A percentile compares a stretch with the other conserved stretches of the same genome.
Conservation (phyloP, 1,140 invertebrate species). For the Centruroides vittatus region DNA sequence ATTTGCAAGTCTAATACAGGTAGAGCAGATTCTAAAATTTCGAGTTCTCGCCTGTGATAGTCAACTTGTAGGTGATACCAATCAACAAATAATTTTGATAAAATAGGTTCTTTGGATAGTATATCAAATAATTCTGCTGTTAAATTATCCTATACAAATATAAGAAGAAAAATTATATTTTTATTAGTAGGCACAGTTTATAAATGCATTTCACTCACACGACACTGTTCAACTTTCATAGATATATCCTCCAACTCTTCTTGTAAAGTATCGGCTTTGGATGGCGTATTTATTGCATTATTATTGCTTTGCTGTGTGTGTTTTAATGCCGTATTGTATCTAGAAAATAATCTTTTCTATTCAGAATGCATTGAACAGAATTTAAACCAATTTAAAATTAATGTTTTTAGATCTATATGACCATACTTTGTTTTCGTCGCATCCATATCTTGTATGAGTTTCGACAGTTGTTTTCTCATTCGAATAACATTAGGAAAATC, state of each 20-base stretch:
- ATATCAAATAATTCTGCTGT: slow-evolving; percentile 83
- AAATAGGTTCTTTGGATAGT: slow-evolving; percentile 68
- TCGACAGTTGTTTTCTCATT: slow-evolving; percentile 7
- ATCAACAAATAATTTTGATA: slow-evolving; percentile 62
- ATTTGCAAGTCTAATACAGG: slow-evolving; percentile 31
- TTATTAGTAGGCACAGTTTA: background rate
- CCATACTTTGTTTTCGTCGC: slow-evolving; percentile 5
- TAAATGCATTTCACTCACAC: slow-evolving; percentile 30
- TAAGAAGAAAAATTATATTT: background rate
- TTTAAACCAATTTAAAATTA: background rate
- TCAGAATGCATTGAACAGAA: no score
- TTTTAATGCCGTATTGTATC: slow-evolving; percentile 35
- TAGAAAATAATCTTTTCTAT: slow-evolving; percentile 34
- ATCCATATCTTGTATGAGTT: slow-evolving; percentile 10
- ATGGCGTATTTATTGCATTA: slow-evolving; percentile 32
- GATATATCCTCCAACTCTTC: slow-evolving; percentile 81
- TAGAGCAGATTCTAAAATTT: slow-evolving; percentile 56
- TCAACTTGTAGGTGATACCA: slow-evolving; percentile 67
- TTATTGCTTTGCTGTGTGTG: slow-evolving; percentile 31
- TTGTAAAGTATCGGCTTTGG: slow-evolving; percentile 47
- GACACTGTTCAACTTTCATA: slow-evolving; percentile 67
- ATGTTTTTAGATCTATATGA: background rate
- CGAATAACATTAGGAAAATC: slow-evolving; percentile 7
- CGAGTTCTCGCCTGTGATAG: slow-evolving; percentile 62
- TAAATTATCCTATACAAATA: slow-evolving; percentile 47